Evolutionary conservation across 2,888 invertebrate species (phyloP).

Genomic region (Hyposoter didymator): DNA sequence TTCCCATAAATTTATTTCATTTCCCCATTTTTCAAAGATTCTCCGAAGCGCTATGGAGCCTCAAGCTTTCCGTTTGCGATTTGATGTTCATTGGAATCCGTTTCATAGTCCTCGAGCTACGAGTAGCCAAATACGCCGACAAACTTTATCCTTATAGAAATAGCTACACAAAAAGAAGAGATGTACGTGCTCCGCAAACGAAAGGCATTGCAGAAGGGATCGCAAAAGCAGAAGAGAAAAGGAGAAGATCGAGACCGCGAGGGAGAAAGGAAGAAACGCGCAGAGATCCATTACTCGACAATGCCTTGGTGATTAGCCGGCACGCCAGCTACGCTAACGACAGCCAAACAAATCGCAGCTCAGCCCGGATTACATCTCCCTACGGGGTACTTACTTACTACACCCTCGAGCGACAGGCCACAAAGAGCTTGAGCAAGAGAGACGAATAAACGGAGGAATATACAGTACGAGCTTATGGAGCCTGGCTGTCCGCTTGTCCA

Average conservation of each 20-base stretch:
- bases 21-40: neutral
- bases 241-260: slow-evolving; percentile 28
- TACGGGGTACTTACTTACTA: slow-evolving; percentile 69
- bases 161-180: neutral
- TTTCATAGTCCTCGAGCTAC: neutral
- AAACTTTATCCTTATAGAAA: neutral
- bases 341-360: slow-evolving; percentile 81
- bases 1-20: neutral
- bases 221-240: slow-evolving; percentile 53
- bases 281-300: slow-evolving; percentile 80
- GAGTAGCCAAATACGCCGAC: neutral
- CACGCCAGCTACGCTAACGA: slow-evolving; percentile 78
- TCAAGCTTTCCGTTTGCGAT: neutral
- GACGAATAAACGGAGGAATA: slow-evolving; percentile 8
- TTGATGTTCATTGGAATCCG: neutral
- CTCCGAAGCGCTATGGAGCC: neutral
- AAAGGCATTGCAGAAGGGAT: slow-evolving; percentile 64
- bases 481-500: slow-evolving; percentile 57
- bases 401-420: slow-evolving; percentile 59
- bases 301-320: slow-evolving; percentile 79
- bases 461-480: slow-evolving; percentile 53
- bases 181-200: slow-evolving; percentile 18
- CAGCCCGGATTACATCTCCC: slow-evolving; percentile 80
- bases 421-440: slow-evolving; percentile 29
- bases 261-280: slow-evolving; percentile 19